phyloP scores from a whole-genome alignment of 2,888 invertebrate genomes.

The Melieria picta region DNA sequence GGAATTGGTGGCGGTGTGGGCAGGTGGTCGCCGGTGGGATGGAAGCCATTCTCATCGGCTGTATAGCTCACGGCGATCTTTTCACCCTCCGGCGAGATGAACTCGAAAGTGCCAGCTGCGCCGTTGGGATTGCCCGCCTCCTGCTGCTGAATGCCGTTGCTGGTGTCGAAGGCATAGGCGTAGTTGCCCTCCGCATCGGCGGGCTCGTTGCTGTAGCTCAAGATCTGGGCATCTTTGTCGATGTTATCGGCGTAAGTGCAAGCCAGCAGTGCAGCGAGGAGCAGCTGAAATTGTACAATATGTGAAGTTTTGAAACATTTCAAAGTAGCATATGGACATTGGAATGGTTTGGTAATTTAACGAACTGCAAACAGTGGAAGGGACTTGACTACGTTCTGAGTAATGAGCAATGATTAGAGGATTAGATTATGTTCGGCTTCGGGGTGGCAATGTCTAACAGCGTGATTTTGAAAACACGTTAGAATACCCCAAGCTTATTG shows the following conservation, averaged over 20 bases:
- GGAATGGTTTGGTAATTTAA: neutral
- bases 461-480: too few relatives aligned
- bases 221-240: conserved; percentile 52
- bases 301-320: neutral
- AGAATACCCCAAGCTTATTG: too few relatives aligned
- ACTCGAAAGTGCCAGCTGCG: conserved; percentile 67
- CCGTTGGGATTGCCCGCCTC: conserved; percentile 69
- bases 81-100: conserved; percentile 68
- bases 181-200: conserved; percentile 65
- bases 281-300: conserved; percentile 35
- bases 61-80: conserved; percentile 64
- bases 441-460: too few relatives aligned
- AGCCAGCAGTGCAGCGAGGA: conserved; percentile 53
- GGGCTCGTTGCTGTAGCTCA: conserved; percentile 60
- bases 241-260: conserved; percentile 55
- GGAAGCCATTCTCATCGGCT: conserved; percentile 72
- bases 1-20: conserved; percentile 70
- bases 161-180: conserved; percentile 67
- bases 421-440: too few relatives aligned
- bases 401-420: neutral
- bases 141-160: conserved; percentile 71
- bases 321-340: neutral
- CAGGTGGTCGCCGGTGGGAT: conserved; percentile 63
- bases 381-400: too few relatives aligned
- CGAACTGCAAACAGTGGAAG: neutral